These are phyloP conservation scores for Corvus cornix DNA, from an alignment of 2,113 vertebrate genomes.

Conservation along the genomic window DNA sequence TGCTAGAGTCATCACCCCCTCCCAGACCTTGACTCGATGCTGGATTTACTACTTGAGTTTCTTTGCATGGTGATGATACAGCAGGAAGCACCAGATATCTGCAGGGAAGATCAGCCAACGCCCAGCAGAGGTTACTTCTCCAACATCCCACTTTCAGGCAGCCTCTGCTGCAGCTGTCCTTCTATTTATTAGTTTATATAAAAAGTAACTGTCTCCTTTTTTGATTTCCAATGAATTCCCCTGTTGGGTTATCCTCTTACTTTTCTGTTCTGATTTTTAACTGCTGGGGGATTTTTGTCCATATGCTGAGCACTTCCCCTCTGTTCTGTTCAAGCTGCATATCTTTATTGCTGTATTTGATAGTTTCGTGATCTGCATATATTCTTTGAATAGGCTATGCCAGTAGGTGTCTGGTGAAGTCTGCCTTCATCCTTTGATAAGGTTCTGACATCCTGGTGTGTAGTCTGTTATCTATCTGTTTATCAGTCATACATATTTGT, in stretches of 20 bases:
- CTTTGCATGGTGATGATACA: not conserved
- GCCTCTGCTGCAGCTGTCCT: not conserved
- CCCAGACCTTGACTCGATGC: not conserved
- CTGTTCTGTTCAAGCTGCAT: not conserved
- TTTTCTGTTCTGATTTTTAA: not conserved
- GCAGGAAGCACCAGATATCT: not conserved
- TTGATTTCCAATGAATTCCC: not conserved
- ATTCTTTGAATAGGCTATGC: not conserved
- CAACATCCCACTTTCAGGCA: not conserved
- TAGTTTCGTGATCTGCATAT: rapidly evolving
- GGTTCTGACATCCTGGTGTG: not conserved
- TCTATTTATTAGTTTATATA: not conserved
- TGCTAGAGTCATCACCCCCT: not conserved
- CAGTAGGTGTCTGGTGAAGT: not conserved
- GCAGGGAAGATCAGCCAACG: not conserved
- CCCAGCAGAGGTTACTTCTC: not conserved
- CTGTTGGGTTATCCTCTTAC: not conserved
- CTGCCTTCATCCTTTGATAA: not conserved
- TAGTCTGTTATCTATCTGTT: not conserved
- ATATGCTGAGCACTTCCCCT: not conserved
- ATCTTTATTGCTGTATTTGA: not conserved
- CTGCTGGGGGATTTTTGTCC: not conserved
- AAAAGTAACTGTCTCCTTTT: not conserved
- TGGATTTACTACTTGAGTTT: not conserved
- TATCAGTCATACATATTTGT: not conserved